Percentiles rank a stretch among this genome's conserved stretches.
These are phyloP conservation scores for Schizaphis graminum DNA, from an alignment of 2,888 invertebrate genomes.

Conservation along the genomic window DNA sequence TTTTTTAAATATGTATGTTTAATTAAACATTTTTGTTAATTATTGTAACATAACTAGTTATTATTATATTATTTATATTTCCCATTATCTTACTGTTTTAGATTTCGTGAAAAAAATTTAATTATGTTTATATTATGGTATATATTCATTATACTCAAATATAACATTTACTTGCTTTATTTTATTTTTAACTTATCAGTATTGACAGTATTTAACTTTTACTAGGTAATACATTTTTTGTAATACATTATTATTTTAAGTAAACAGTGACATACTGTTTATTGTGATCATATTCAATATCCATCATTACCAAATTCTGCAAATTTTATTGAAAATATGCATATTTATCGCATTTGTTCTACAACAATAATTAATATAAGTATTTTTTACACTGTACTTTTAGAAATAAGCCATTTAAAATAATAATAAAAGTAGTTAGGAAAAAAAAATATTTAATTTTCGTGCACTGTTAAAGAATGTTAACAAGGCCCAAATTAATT, in stretches of 20 bases:
- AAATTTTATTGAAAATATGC: background rate
- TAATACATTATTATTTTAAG: background rate
- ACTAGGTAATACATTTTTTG: background rate
- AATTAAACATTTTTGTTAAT: background rate
- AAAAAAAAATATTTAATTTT: background rate
- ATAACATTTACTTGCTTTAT: background rate
- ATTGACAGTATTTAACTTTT: background rate
- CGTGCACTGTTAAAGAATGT: slow-evolving; percentile 15
- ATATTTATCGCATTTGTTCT: background rate
- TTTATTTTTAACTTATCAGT: background rate
- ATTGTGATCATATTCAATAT: background rate
- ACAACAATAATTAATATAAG: slow-evolving; percentile 4
- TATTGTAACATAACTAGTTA: background rate
- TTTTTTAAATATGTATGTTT: background rate
- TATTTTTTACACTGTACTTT: slow-evolving; percentile 9
- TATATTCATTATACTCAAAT: background rate
- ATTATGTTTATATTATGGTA: background rate
- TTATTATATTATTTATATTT: background rate
- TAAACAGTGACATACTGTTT: background rate
- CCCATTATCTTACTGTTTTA: background rate
- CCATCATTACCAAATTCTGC: background rate
- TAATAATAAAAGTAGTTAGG: slow-evolving; percentile 21
- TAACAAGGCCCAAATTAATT: slow-evolving; percentile 64
- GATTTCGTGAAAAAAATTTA: background rate
- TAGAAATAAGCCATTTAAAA: slow-evolving; percentile 36